These are phyloP conservation scores for Xiphorhynchus elegans DNA, from an alignment of 2,113 vertebrate genomes.

Conservation along the genomic window DNA sequence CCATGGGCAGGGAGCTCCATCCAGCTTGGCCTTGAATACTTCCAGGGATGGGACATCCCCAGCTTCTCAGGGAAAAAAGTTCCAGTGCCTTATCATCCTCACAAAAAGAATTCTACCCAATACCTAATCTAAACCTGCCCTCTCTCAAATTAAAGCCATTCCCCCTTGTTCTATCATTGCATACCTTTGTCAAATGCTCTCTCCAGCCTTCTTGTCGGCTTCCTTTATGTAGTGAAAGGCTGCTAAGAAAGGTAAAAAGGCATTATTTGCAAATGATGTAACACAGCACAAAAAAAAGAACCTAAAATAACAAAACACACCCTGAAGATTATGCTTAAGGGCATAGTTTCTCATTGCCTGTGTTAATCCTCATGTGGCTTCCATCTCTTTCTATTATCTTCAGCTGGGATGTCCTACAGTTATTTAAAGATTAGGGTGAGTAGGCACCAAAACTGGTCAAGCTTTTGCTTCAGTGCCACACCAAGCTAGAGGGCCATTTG, in stretches of 20 bases:
- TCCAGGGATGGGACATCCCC: not conserved
- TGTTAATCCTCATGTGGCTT: not conserved
- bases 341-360: not conserved
- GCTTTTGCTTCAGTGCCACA: not conserved
- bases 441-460: not conserved
- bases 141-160: not conserved
- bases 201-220: not conserved
- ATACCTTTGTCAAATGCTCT: not conserved
- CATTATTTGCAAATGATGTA: not conserved
- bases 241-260: not conserved
- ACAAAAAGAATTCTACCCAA: not conserved
- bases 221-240: not conserved
- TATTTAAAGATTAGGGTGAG: not conserved
- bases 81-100: not conserved
- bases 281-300: not conserved
- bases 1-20: not conserved
- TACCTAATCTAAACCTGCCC: not conserved
- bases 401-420: not conserved
- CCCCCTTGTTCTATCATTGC: too few relatives aligned
- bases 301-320: not conserved
- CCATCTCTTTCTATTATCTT: not conserved
- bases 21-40: not conserved
- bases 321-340: not conserved
- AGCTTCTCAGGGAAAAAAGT: not conserved
- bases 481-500: not conserved